A percentile compares a stretch with the other conserved stretches of the same genome.
Evolutionary conservation across 2,797 vertebrate genomes (phyloP).

Genomic region (Agapornis canus): DNA sequence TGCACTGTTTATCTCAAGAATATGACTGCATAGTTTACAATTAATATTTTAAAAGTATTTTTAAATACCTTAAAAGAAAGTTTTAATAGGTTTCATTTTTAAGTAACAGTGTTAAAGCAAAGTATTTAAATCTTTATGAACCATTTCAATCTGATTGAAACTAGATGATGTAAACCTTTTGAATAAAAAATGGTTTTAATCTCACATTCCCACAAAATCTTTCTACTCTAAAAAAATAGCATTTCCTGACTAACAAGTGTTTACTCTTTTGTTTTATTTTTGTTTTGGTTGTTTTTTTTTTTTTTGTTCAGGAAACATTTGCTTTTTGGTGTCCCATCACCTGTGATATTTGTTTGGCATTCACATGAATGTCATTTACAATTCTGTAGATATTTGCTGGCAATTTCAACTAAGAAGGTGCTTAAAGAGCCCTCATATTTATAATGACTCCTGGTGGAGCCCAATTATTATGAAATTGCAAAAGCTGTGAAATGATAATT

Average conservation of each 20-base stretch:
- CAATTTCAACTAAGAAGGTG: not conserved
- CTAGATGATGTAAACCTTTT: not conserved
- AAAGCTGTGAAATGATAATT: conserved; percentile 14
- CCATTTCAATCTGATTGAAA: not conserved
- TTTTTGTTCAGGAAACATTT: not conserved
- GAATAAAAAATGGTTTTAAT: not conserved
- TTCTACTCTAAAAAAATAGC: not conserved
- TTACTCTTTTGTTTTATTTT: not conserved
- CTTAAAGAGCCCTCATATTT: not conserved
- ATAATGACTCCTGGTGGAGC: not conserved
- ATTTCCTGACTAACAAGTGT: not conserved
- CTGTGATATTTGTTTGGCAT: not conserved
- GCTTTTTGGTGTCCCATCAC: not conserved
- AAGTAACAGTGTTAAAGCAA: not conserved
- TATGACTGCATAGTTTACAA: not conserved
- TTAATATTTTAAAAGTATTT: not conserved
- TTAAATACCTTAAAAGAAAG: not conserved
- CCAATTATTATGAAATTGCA: conserved; percentile 6
- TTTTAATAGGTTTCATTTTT: not conserved
- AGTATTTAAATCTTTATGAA: not conserved
- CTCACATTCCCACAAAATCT: not conserved
- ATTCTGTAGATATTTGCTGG: not conserved
- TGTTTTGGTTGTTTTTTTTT: not conserved
- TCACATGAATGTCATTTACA: not conserved
- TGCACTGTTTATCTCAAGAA: not conserved